Conservation (phyloP, 2,113 vertebrate species). For the Polyodon spathula region DNA sequence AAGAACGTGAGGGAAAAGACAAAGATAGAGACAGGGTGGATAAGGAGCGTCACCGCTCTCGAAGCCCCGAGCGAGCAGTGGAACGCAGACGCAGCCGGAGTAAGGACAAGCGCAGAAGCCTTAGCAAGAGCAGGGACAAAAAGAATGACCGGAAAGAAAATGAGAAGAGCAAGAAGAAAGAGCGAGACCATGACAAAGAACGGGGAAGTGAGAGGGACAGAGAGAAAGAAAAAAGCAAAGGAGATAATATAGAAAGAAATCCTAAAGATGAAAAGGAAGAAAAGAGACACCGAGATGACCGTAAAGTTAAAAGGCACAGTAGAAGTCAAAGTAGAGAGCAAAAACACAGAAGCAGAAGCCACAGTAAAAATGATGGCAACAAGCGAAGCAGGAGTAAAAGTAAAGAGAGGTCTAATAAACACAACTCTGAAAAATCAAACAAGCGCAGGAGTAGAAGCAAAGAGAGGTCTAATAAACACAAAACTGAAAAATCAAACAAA, state of each 20-base stretch:
- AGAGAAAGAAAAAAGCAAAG: slow-evolving; percentile 55
- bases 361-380: slow-evolving; percentile 55
- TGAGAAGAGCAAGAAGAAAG: slow-evolving; percentile 74
- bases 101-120: slow-evolving; percentile 63
- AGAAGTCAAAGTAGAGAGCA: slow-evolving; percentile 64
- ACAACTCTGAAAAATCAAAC: too few species aligned
- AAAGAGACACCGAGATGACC: slow-evolving; percentile 62
- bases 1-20: slow-evolving; percentile 73
- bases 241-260: slow-evolving; percentile 53
- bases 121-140: slow-evolving; percentile 64
- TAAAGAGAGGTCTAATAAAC: too few species aligned
- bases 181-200: slow-evolving; percentile 84
- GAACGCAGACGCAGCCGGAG: slow-evolving; percentile 68
- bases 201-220: slow-evolving; percentile 70
- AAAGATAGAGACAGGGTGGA: slow-evolving; percentile 49
- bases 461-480: slow-evolving; percentile 61
- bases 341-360: slow-evolving; percentile 59
- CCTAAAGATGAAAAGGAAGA: slow-evolving; percentile 71
- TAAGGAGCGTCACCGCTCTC: slow-evolving; percentile 63
- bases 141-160: slow-evolving; percentile 64
- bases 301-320: slow-evolving; percentile 62
- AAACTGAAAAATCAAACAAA: slow-evolving; percentile 61
- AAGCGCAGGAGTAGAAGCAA: slow-evolving; percentile 47
- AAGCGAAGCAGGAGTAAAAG: slow-evolving; percentile 25
- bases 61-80: slow-evolving; percentile 54